Evolutionary conservation across 2,888 invertebrate genomes (phyloP).

Genomic region (Luffia ferchaultella): DNA sequence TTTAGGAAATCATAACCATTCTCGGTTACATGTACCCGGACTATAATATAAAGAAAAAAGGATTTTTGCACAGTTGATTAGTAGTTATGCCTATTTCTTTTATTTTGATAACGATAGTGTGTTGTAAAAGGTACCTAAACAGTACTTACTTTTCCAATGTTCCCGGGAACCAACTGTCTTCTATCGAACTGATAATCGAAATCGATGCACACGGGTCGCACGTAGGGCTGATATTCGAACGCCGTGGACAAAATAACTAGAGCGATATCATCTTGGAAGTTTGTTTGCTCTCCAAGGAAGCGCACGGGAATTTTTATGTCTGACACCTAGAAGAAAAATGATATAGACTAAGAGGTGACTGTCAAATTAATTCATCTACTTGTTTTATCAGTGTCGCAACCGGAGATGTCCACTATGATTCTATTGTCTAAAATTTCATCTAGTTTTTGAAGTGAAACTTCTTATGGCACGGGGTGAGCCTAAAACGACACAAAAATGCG

Average conservation of each 20-base stretch:
- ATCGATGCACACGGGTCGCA: conserved; percentile 48
- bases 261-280: conserved; percentile 56
- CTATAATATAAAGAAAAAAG: no score
- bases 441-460: neutral
- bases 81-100: no score
- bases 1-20: no score
- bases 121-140: no score
- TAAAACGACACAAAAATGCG: no score
- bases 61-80: no score
- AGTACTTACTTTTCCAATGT: conserved; percentile 16
- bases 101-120: no score
- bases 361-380: neutral
- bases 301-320: conserved; percentile 31
- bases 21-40: no score
- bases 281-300: conserved; percentile 41
- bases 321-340: conserved; percentile 20
- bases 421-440: neutral
- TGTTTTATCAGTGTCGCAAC: neutral
- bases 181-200: conserved; percentile 14
- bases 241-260: conserved; percentile 36
- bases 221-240: conserved; percentile 29
- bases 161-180: conserved; percentile 10
- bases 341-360: neutral
- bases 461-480: no score
- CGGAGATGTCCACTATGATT: neutral